A percentile compares a stretch with the other conserved stretches of the same genome.
Conservation (phyloP, 2,888 invertebrate species). For the Luperina nickerlii region DNA sequence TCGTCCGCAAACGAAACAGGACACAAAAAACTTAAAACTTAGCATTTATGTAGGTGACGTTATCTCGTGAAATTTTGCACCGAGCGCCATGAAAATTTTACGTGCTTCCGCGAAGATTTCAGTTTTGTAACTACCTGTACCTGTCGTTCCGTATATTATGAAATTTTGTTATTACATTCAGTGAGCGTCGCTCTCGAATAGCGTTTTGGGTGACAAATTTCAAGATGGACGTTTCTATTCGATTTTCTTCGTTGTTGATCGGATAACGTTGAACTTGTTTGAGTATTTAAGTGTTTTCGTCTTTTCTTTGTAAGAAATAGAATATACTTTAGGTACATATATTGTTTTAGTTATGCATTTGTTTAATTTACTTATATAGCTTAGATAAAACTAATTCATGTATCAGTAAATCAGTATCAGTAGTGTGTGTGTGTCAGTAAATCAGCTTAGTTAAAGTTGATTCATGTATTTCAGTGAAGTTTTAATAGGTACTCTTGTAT, state of each 20-base stretch:
- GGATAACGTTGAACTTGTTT: slow-evolving; percentile 39
- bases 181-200: slow-evolving; percentile 57
- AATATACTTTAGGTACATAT: not conserved
- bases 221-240: slow-evolving; percentile 55
- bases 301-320: not conserved
- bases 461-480: not conserved
- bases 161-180: slow-evolving; percentile 63
- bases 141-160: slow-evolving; percentile 70
- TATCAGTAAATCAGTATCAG: not conserved
- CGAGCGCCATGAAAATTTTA: slow-evolving; percentile 75
- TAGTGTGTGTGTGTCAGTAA: not conserved
- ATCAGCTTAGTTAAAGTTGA: not conserved
- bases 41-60: slow-evolving; percentile 71
- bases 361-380: not conserved
- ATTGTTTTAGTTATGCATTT: not conserved
- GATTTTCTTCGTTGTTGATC: slow-evolving; percentile 47
- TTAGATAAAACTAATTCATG: not conserved
- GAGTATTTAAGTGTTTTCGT: slow-evolving; percentile 25
- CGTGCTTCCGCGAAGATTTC: slow-evolving; percentile 75
- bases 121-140: slow-evolving; percentile 75
- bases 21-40: slow-evolving; percentile 67
- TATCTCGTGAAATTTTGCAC: slow-evolving; percentile 76
- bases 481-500: slow-evolving; percentile 3
- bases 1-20: slow-evolving; percentile 51
- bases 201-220: slow-evolving; percentile 62